phyloP scores from a whole-genome alignment of 2,888 invertebrate species.

The Drosophila robusta region DNA sequence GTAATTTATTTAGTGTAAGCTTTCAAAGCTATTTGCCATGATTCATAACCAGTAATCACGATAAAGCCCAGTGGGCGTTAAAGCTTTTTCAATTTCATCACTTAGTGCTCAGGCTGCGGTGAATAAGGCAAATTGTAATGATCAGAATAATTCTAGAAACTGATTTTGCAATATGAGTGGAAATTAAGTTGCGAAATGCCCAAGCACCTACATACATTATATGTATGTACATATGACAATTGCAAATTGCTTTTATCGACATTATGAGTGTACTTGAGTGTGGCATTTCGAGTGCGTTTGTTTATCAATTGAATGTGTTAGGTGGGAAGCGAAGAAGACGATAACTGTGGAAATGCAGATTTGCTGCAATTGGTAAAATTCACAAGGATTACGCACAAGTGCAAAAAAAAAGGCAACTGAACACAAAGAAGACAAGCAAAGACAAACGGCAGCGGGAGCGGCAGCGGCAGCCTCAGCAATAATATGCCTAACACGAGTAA shows the following conservation, averaged over 20 bases:
- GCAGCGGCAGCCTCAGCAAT: no score
- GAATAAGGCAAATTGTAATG: slow-evolving; percentile 3
- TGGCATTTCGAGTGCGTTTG: slow-evolving; percentile 8
- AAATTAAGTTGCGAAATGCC: not conserved
- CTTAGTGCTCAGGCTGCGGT: not conserved
- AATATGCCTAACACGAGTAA: slow-evolving; percentile 31
- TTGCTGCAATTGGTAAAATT: slow-evolving; percentile 8
- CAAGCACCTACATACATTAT: not conserved
- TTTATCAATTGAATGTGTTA: slow-evolving; percentile 2
- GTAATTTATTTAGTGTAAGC: slow-evolving; percentile 30
- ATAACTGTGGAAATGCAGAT: slow-evolving; percentile 12
- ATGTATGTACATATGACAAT: not conserved
- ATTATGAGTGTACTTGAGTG: not conserved
- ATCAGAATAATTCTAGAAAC: slow-evolving; percentile 8
- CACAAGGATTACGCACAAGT: slow-evolving; percentile 50
- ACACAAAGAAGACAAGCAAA: not conserved
- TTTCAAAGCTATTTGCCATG: slow-evolving; percentile 34
- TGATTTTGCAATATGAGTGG: not conserved
- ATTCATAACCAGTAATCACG: slow-evolving; percentile 37
- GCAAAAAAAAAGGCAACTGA: slow-evolving; percentile 9
- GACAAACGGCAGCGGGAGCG: slow-evolving; percentile 1
- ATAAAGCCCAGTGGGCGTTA: slow-evolving; percentile 12
- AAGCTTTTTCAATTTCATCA: slow-evolving; percentile 41
- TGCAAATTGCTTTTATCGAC: slow-evolving; percentile 1
- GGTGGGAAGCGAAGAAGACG: not conserved